Percentiles rank a stretch among this genome's conserved stretches.
phyloP scores from a whole-genome alignment of 2,113 vertebrate genomes.

The Phalacrocorax carbo region DNA sequence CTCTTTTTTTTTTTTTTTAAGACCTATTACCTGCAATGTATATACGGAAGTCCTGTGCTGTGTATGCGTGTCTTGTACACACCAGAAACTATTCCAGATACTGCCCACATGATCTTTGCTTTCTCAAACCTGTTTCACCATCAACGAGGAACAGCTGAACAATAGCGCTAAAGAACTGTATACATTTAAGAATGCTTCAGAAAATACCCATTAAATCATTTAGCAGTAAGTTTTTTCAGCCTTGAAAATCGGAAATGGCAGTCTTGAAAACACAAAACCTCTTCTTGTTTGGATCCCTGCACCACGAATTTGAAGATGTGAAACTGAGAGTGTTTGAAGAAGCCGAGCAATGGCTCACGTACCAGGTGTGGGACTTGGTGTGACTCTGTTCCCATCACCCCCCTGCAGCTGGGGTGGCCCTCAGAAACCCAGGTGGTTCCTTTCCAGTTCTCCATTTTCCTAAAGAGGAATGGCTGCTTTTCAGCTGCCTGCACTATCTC shows the following conservation, averaged over 20 bases:
- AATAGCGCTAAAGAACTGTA: not conserved
- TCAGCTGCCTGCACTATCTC: not conserved
- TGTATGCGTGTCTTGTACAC: not conserved
- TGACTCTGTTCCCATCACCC: rapidly evolving
- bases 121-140: not conserved
- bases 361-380: rapidly evolving
- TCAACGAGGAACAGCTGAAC: not conserved
- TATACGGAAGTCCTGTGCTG: not conserved
- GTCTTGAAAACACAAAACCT: not conserved
- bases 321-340: not conserved
- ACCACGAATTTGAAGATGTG: not conserved
- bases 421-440: not conserved
- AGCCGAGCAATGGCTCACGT: rapidly evolving
- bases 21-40: not conserved
- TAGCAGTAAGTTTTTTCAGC: not conserved
- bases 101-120: not conserved
- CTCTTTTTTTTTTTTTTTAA: not conserved
- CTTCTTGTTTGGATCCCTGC: not conserved
- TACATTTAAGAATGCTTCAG: not conserved
- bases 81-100: not conserved
- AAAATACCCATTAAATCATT: not conserved
- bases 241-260: not conserved
- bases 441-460: not conserved
- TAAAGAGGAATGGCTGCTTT: not conserved
- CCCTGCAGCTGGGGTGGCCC: not conserved